Evolutionary conservation across 2,113 vertebrate species (phyloP).

Genomic region (Oncorhynchus mykiss): DNA sequence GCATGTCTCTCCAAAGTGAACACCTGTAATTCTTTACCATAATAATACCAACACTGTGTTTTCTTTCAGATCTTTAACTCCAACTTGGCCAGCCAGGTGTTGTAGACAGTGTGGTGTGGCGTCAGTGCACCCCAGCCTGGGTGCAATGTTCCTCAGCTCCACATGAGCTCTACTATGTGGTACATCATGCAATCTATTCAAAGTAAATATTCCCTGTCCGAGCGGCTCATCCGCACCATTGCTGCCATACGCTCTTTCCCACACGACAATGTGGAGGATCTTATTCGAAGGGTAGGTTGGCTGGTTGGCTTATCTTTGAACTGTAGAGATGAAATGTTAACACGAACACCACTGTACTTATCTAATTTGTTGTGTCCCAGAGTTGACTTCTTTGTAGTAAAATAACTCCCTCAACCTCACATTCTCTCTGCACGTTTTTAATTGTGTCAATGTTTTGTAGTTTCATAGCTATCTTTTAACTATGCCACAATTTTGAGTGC

Average conservation of each 20-base stretch:
- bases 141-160: constrained; percentile 77
- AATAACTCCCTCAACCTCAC: too few relatives aligned
- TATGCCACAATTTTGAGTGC: not conserved
- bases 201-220: constrained; percentile 94
- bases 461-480: not conserved
- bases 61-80: constrained; percentile 12
- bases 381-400: too few relatives aligned
- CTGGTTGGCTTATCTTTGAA: not conserved
- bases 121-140: constrained; percentile 58
- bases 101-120: constrained; percentile 33
- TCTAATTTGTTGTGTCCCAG: too few relatives aligned
- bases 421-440: too few relatives aligned
- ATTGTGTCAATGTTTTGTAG: too few relatives aligned
- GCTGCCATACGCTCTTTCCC: constrained; percentile 95
- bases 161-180: constrained; percentile 83
- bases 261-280: constrained; percentile 93
- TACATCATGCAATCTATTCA: constrained; percentile 97
- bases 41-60: not conserved
- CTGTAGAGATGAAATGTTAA: too few relatives aligned
- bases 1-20: too few relatives aligned
- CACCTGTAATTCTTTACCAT: not conserved
- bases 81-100: constrained; percentile 20
- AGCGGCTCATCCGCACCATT: constrained; percentile 94
- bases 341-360: too few relatives aligned
- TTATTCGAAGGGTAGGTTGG: constrained; percentile 85